Base-by-base conservation (phyloP, 2,797 vertebrate species). In the Neosilurus mollespiculum region DNA sequence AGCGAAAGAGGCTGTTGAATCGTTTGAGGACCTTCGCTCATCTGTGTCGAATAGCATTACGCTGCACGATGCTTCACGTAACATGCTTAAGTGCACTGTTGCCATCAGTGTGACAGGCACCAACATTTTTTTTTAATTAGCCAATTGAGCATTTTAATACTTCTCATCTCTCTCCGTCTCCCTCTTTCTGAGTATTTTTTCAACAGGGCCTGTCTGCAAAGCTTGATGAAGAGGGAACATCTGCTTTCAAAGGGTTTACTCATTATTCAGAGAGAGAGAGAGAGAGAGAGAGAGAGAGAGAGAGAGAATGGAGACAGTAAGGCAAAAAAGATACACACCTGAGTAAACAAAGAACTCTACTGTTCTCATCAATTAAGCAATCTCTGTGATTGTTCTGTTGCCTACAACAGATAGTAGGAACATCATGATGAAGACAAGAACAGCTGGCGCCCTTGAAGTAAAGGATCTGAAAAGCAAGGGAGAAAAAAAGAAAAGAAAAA, bases 151-250 rank as follows among this genome's bases (percentile, higher is more conserved):
- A 71, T 73, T 85, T 88, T 86, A 88, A 89, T 83, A 86, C 77
- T 56, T 69, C 54, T 79, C 34, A 72, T 70, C 43, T 37, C 67
- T 80, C 80, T 86, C 84, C 16, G 34, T 77, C 75, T 34, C 54
- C 8, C 37, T 81, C 81, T 61, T 66, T 81, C 69, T 8, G 26
- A 80, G 78, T 83, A 82, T 66, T 89, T 86, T 89, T 89, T 84
- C 81, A 86, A 90, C 89, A 91, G 91, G 90, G 89, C 91, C 90
- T 90, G 85, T 89, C 84, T 81, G 86, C 92, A 89, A 84, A 91
- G 90, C 88, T 88, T 87, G 91, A 91, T 92, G 89, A 93, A 94
- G 92, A 90, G 91, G 87, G 87, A 94, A 94, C 93, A 94, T 94
- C 93, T 95, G 94, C 91, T 91, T 92, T 89, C 89, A 90, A 92